Conservation (phyloP, 1,140 invertebrate species). For the Pantala flavescens region DNA sequence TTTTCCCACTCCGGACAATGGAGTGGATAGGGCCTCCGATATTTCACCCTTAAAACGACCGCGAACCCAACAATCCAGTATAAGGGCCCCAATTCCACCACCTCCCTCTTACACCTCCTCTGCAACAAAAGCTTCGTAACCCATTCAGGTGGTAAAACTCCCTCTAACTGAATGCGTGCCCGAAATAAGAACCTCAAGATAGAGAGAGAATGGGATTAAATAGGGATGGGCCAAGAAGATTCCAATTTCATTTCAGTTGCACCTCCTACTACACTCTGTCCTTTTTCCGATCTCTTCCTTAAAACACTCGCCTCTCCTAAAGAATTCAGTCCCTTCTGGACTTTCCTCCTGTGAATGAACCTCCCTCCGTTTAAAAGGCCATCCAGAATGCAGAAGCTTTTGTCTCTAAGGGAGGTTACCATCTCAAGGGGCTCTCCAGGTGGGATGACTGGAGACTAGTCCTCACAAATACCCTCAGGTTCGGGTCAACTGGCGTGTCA, state of each 20-base stretch:
- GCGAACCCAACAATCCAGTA: background rate
- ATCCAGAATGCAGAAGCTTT: no score
- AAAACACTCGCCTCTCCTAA: background rate
- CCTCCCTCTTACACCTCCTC: background rate
- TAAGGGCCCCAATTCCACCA: background rate
- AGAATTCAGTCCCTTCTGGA: no score
- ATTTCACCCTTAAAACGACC: constrained; percentile 1
- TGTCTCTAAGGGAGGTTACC: background rate
- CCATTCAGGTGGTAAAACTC: constrained; percentile 5
- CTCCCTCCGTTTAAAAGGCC: no score
- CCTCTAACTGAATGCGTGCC: background rate
- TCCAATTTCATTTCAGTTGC: no score
- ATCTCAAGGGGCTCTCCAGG: background rate
- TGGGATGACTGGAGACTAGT: background rate
- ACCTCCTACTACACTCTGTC: background rate
- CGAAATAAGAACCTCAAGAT: background rate
- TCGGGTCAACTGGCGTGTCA: background rate
- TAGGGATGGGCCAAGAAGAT: background rate
- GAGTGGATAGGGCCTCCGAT: background rate
- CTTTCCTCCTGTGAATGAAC: no score
- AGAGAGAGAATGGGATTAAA: background rate
- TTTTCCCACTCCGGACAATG: background rate
- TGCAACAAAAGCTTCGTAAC: background rate
- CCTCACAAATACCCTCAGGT: background rate
- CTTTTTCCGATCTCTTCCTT: background rate